Percentiles rank a stretch among this genome's conserved stretches.
Evolutionary conservation across 2,113 vertebrate genomes (phyloP).

Genomic region (Stercorarius parasiticus): DNA sequence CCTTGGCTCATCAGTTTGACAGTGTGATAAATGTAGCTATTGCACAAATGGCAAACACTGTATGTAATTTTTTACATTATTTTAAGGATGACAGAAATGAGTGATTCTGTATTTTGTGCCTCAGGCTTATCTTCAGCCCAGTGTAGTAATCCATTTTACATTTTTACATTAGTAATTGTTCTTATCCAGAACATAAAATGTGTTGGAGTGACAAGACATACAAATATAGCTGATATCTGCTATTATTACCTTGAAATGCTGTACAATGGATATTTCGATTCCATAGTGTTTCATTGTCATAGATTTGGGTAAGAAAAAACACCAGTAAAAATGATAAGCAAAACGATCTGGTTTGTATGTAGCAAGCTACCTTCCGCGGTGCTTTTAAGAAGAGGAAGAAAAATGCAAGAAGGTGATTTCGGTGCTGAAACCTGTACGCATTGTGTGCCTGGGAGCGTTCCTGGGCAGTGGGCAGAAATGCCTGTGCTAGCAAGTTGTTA

Average conservation of each 20-base stretch:
- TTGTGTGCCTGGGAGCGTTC: not conserved
- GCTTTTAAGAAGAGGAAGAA: not conserved
- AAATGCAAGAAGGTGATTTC: not conserved
- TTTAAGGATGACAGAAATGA: not conserved
- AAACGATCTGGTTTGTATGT: not conserved
- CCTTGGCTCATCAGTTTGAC: not conserved
- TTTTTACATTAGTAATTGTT: constrained; percentile 1
- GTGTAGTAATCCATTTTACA: not conserved
- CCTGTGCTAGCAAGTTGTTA: not conserved
- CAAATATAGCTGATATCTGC: not conserved
- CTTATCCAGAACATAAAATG: not conserved
- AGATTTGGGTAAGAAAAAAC: not conserved
- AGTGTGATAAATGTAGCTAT: not conserved
- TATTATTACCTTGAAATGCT: not conserved
- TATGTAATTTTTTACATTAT: not conserved
- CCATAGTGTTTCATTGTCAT: not conserved
- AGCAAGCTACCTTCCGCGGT: not conserved
- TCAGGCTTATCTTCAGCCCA: not conserved
- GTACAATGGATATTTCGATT: not conserved
- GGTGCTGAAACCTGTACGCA: not conserved
- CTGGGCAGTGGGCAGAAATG: not conserved
- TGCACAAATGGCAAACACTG: not conserved
- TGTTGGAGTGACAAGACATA: not conserved
- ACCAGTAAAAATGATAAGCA: not conserved
- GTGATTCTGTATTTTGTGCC: not conserved